Conservation (phyloP, 1,140 invertebrate genomes). For the Batillaria attramentaria region DNA sequence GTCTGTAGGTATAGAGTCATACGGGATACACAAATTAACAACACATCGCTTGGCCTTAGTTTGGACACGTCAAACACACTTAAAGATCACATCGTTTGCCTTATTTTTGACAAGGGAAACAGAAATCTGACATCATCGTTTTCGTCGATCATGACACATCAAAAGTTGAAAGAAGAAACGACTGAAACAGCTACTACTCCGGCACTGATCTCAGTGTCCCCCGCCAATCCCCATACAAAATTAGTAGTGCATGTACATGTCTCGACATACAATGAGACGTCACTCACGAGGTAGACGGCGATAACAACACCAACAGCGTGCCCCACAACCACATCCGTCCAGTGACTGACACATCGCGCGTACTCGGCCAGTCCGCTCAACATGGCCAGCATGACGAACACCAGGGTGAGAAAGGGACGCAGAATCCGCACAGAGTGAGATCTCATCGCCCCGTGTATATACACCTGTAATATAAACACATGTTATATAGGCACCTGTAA, state of each 20-base stretch:
- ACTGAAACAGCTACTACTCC: background rate
- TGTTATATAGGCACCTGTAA: too few relatives aligned
- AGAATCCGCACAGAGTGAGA: conserved; percentile 56
- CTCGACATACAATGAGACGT: too few relatives aligned
- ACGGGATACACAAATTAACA: background rate
- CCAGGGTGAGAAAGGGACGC: conserved; percentile 57
- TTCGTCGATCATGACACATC: background rate
- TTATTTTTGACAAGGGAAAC: background rate
- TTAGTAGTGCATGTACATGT: background rate
- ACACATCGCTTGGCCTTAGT: background rate
- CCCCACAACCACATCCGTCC: conserved; percentile 62
- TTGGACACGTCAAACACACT: too few relatives aligned
- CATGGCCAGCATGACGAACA: conserved; percentile 59
- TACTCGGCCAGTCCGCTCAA: conserved; percentile 58
- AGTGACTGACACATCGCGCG: conserved; percentile 51
- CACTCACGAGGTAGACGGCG: conserved; percentile 62
- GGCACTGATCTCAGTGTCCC: background rate
- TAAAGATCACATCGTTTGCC: background rate
- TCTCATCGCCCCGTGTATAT: conserved; percentile 61
- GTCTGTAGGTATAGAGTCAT: conserved; percentile 19
- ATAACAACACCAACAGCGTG: conserved; percentile 53
- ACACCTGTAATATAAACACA: conserved; percentile 53
- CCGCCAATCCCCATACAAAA: background rate
- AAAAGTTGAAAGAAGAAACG: background rate
- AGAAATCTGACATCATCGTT: background rate